Conservation (phyloP, 2,888 invertebrate genomes). For the Masnerella sp. region DNA sequence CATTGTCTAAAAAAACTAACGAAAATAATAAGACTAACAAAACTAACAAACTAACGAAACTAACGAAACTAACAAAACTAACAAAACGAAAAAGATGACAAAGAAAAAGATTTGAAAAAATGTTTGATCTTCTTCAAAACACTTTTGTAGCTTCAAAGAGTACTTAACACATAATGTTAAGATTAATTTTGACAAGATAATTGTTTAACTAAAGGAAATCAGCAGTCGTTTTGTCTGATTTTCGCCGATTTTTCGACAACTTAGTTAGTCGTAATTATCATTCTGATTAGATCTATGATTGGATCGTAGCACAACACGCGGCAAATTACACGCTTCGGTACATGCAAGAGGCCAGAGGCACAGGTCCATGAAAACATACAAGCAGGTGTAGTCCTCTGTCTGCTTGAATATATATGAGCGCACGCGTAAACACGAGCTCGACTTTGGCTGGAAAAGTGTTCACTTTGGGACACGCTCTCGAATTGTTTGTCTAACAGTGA, state of each 20-base stretch:
- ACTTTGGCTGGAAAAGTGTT: slow-evolving; percentile 55
- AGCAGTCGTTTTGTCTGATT: slow-evolving; percentile 1
- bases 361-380: slow-evolving; percentile 59
- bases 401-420: slow-evolving; percentile 57
- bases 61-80: too few relatives aligned
- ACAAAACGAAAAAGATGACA: too few relatives aligned
- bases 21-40: too few relatives aligned
- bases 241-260: background rate
- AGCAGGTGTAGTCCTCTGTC: slow-evolving; percentile 48
- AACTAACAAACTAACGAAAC: too few relatives aligned
- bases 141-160: too few relatives aligned
- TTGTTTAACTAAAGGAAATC: background rate
- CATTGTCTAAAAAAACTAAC: too few relatives aligned
- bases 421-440: slow-evolving; percentile 51
- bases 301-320: slow-evolving; percentile 54
- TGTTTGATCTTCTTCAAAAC: too few relatives aligned
- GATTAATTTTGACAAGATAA: too few relatives aligned
- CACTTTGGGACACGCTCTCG: slow-evolving; percentile 41
- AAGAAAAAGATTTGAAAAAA: too few relatives aligned
- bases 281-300: slow-evolving; percentile 60
- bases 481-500: slow-evolving; percentile 47
- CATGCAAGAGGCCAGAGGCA: slow-evolving; percentile 54
- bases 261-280: slow-evolving; percentile 45
- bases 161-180: background rate
- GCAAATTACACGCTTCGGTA: slow-evolving; percentile 60